A percentile compares a stretch with the other conserved stretches of the same genome.
Evolutionary conservation across 2,797 vertebrate genomes (phyloP).

Genomic region (Sardinella longiceps): DNA sequence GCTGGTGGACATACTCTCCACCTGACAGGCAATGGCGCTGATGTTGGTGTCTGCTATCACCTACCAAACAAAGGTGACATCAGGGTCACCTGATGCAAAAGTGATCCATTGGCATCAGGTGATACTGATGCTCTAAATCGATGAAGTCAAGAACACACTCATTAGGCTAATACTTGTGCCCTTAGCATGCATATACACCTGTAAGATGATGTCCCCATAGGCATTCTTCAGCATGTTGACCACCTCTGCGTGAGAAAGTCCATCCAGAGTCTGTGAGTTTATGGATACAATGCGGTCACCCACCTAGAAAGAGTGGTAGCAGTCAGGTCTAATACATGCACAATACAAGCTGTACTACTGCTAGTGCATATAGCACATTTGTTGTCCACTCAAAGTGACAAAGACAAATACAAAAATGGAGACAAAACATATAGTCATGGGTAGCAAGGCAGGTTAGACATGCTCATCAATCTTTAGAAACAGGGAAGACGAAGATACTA

Average conservation of each 20-base stretch:
- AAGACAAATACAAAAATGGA: no score
- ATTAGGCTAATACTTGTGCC: no score
- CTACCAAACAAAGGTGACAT: slow-evolving; percentile 58
- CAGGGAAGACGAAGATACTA: no score
- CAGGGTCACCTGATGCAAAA: no score
- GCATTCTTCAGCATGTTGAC: slow-evolving; percentile 92
- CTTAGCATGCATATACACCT: slow-evolving; percentile 76
- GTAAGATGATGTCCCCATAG: slow-evolving; percentile 85
- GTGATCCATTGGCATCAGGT: no score
- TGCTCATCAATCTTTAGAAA: no score
- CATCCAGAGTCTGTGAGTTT: slow-evolving; percentile 86
- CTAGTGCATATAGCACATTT: background rate
- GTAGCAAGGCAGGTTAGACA: no score
- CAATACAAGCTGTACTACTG: background rate
- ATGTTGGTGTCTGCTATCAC: slow-evolving; percentile 95
- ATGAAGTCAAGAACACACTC: no score
- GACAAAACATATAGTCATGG: no score
- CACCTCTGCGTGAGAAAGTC: slow-evolving; percentile 85
- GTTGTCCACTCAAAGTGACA: no score
- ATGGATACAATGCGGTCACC: slow-evolving; percentile 95
- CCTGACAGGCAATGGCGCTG: slow-evolving; percentile 87
- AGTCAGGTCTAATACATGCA: background rate
- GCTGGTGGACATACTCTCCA: slow-evolving; percentile 84
- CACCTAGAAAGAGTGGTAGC: slow-evolving; percentile 74
- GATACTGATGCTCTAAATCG: no score